Evolutionary conservation across 2,113 vertebrate species (phyloP).

Genomic region (Haliaeetus leucogaster): DNA sequence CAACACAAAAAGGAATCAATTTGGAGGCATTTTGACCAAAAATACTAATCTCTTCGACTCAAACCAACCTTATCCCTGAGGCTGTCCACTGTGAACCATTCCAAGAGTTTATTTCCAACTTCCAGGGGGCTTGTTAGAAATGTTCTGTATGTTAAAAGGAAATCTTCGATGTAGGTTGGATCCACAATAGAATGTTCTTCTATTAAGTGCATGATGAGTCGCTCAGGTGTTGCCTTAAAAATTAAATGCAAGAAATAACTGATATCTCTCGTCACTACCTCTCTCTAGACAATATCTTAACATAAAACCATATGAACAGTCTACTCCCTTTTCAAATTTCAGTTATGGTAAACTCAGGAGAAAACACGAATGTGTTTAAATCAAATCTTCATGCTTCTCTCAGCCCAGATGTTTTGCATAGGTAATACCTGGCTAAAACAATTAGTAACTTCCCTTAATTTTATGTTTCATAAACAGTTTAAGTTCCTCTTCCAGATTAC

Average conservation of each 20-base stretch:
- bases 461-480: neutral
- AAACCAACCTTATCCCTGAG: slow-evolving; percentile 89
- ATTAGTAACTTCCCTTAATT: neutral
- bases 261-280: neutral
- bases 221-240: slow-evolving; percentile 90
- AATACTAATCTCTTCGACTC: neutral
- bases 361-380: neutral
- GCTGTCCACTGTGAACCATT: slow-evolving; percentile 92
- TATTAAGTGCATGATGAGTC: slow-evolving; percentile 95
- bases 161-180: slow-evolving; percentile 97
- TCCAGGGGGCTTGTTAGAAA: slow-evolving; percentile 92
- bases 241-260: slow-evolving; percentile 19
- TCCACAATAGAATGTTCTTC: slow-evolving; percentile 97
- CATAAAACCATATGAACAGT: neutral
- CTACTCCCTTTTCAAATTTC: neutral
- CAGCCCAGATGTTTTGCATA: neutral
- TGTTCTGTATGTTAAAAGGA: slow-evolving; percentile 92
- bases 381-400: neutral
- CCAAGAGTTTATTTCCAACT: slow-evolving; percentile 90
- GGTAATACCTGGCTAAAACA: neutral
- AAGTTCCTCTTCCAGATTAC: neutral
- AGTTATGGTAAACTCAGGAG: neutral
- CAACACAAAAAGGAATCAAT: neutral
- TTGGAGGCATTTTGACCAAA: neutral
- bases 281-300: neutral